A percentile compares a stretch with the other conserved stretches of the same genome.
phyloP scores from a whole-genome alignment of 2,113 vertebrate genomes.

The Campylorhamphus procurvoides region DNA sequence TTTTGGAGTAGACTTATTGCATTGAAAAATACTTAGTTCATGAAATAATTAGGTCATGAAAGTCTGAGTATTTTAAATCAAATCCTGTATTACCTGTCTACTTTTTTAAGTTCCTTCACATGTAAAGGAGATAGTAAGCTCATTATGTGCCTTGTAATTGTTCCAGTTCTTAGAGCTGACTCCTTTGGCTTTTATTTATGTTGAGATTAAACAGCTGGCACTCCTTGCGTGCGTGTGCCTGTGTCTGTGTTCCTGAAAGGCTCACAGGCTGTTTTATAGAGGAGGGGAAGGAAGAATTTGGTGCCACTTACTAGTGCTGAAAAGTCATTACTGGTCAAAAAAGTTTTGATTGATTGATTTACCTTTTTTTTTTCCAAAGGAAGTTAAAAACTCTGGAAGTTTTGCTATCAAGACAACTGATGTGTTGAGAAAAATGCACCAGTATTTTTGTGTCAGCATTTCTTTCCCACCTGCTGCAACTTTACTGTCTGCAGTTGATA shows the following conservation, averaged over 20 bases:
- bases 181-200: neutral
- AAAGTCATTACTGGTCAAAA: neutral
- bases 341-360: neutral
- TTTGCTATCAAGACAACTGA: neutral
- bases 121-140: neutral
- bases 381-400: neutral
- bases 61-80: neutral
- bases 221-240: neutral
- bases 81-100: neutral
- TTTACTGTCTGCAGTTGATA: conserved; percentile 30
- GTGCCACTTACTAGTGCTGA: neutral
- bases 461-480: conserved; percentile 31
- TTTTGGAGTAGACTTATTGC: neutral
- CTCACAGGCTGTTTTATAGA: neutral
- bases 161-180: neutral
- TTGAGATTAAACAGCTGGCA: neutral
- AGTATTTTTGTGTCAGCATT: conserved; percentile 19
- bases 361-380: neutral
- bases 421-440: neutral
- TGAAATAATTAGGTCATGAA: neutral
- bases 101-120: neutral
- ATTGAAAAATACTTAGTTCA: neutral
- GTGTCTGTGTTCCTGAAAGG: neutral
- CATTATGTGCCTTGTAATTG: neutral
- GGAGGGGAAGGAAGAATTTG: neutral